Evolutionary conservation across 1,140 invertebrate species (phyloP).

Genomic region (Eumaeus atala): DNA sequence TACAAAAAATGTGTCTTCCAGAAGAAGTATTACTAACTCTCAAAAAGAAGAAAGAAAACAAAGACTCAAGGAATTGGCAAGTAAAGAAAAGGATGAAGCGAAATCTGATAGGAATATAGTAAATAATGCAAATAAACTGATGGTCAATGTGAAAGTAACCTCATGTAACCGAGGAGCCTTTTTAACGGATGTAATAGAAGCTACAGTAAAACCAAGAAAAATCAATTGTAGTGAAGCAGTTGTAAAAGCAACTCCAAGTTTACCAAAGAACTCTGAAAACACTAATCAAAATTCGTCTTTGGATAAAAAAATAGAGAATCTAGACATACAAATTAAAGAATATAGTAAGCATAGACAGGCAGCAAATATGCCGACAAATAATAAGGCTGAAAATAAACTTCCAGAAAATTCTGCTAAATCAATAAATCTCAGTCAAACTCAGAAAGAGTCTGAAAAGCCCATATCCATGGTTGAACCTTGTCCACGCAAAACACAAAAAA

Average conservation of each 20-base stretch:
- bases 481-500: slow-evolving; percentile 9
- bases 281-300: no score
- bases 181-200: slow-evolving; percentile 33
- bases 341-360: no score
- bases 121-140: slow-evolving; percentile 29
- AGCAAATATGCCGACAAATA: no score
- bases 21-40: slow-evolving; percentile 36
- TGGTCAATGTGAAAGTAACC: slow-evolving; percentile 46
- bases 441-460: slow-evolving; percentile 16
- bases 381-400: neutral
- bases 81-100: slow-evolving; percentile 41
- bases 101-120: slow-evolving; percentile 15
- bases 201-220: slow-evolving; percentile 24
- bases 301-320: no score
- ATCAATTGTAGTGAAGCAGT: no score
- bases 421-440: neutral
- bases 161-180: slow-evolving; percentile 48
- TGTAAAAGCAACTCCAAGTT: no score
- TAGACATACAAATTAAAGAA: no score
- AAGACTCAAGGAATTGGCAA: slow-evolving; percentile 55
- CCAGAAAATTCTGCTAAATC: neutral
- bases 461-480: slow-evolving; percentile 11
- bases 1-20: slow-evolving; percentile 31
- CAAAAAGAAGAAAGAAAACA: slow-evolving; percentile 61
- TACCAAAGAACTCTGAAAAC: no score